These are phyloP conservation scores for Zophobas atratus DNA, from an alignment of 1,140 invertebrate species.

Conservation along the genomic window DNA sequence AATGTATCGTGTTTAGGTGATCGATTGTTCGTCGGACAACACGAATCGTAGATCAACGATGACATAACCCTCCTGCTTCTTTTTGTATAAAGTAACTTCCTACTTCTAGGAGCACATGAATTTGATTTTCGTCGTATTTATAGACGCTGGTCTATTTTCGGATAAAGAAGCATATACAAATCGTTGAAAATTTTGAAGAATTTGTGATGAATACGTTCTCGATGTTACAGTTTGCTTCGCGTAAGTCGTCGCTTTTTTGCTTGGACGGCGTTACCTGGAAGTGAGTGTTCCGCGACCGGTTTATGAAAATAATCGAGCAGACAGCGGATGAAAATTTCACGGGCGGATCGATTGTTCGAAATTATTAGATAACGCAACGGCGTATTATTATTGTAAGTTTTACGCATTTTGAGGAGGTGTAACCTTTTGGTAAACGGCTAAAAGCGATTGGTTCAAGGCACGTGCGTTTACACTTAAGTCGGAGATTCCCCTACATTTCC, in stretches of 20 bases:
- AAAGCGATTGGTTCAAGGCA: conserved; percentile 43
- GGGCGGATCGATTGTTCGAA: background rate
- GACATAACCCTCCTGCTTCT: conserved; percentile 1
- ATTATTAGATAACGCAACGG: conserved; percentile 4
- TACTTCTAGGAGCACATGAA: conserved; percentile 58
- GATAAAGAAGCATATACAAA: conserved; percentile 64
- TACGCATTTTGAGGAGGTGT: conserved; percentile 34
- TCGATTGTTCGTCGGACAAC: too few species aligned
- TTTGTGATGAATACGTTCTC: conserved; percentile 2
- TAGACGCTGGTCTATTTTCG: conserved; percentile 64
- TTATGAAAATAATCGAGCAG: conserved; percentile 27
- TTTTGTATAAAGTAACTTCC: conserved; percentile 54
- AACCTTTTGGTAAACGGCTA: conserved; percentile 1
- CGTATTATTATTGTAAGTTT: background rate
- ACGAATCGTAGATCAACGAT: background rate
- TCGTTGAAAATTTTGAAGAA: conserved; percentile 50
- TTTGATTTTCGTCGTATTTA: conserved; percentile 63
- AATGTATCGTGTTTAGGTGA: too few species aligned
- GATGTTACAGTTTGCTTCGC: background rate
- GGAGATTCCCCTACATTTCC: conserved; percentile 10
- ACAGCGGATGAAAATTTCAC: background rate
- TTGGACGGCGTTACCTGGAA: conserved; percentile 11
- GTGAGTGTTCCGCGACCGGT: conserved; percentile 18
- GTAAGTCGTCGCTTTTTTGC: background rate
- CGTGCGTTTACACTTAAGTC: conserved; percentile 28